phyloP scores from a whole-genome alignment of 35 echinoderm and acorn worm genomes.

The Lytechinus pictus region DNA sequence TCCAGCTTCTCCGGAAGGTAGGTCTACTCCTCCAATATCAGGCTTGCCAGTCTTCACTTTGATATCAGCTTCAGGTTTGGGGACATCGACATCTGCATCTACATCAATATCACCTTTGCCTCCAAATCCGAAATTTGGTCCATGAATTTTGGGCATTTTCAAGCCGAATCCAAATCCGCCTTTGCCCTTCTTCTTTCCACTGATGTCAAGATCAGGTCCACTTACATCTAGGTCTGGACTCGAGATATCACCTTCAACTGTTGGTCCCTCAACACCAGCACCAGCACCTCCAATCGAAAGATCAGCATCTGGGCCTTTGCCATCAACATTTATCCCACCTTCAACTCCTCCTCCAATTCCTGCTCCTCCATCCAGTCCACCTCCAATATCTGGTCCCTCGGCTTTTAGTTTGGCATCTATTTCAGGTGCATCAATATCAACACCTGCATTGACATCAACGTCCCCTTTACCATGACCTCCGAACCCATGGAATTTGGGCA shows the following conservation, averaged over 20 bases:
- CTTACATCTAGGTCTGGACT: constrained; percentile 33
- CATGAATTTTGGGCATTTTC: constrained; percentile 24
- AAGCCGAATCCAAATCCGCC: constrained; percentile 71
- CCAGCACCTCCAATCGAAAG: constrained; percentile 56
- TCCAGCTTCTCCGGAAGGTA: constrained; percentile 31
- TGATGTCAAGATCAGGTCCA: constrained; percentile 53
- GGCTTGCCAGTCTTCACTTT: background rate
- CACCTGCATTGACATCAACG: constrained; percentile 63
- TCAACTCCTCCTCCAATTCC: constrained; percentile 22
- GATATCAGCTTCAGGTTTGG: constrained; percentile 54
- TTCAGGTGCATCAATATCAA: constrained; percentile 52
- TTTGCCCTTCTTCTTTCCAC: constrained; percentile 56
- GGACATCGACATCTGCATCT: constrained; percentile 70
- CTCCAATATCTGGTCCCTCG: constrained; percentile 55
- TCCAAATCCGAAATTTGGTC: background rate
- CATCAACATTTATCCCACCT: constrained; percentile 44
- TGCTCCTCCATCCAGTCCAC: background rate
- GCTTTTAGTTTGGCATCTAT: constrained; percentile 43
- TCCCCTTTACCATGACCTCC: constrained; percentile 29
- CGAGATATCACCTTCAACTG: constrained; percentile 4
- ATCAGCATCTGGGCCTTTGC: constrained; percentile 59
- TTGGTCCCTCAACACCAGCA: constrained; percentile 60
- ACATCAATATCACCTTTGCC: constrained; percentile 58
- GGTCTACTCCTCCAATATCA: constrained; percentile 25
- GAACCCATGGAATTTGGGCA: constrained; percentile 66